Evolutionary conservation across 2,113 vertebrate genomes (phyloP).

Genomic region (Xiphophorus couchianus): DNA sequence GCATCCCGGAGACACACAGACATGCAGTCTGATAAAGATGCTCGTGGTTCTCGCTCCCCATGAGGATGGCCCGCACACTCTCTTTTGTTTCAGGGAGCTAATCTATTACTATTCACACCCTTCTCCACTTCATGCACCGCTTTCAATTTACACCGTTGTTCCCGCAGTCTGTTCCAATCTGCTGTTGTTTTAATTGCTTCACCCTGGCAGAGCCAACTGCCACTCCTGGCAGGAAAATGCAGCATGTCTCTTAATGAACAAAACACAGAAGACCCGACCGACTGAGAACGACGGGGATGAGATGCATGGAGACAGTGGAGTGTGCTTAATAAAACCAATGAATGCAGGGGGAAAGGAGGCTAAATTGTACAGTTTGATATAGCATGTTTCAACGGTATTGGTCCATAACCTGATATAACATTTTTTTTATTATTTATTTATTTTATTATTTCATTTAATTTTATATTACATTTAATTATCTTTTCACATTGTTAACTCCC

Average conservation of each 20-base stretch:
- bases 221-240: conserved; percentile 72
- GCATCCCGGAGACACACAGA: conserved; percentile 35
- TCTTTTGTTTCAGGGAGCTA: conserved; percentile 65
- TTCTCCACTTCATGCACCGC: conserved; percentile 53
- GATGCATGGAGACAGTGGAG: conserved; percentile 5
- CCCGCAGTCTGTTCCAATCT: conserved; percentile 77
- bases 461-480: too few species aligned
- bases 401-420: not conserved
- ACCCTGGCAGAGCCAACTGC: conserved; percentile 67
- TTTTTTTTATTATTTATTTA: too few species aligned
- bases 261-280: conserved; percentile 65
- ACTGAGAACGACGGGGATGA: conserved; percentile 48
- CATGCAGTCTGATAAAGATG: conserved; percentile 47
- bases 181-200: conserved; percentile 79
- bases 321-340: conserved; percentile 4
- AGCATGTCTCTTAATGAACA: conserved; percentile 74
- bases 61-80: conserved; percentile 26
- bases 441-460: too few species aligned
- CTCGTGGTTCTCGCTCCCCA: conserved; percentile 40
- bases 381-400: not conserved
- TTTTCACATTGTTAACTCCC: not conserved
- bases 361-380: not conserved
- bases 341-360: not conserved
- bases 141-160: conserved; percentile 79
- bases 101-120: conserved; percentile 71